These are phyloP conservation scores for Danio tinwini DNA, from an alignment of 2,797 vertebrate genomes.

Conservation along the genomic window DNA sequence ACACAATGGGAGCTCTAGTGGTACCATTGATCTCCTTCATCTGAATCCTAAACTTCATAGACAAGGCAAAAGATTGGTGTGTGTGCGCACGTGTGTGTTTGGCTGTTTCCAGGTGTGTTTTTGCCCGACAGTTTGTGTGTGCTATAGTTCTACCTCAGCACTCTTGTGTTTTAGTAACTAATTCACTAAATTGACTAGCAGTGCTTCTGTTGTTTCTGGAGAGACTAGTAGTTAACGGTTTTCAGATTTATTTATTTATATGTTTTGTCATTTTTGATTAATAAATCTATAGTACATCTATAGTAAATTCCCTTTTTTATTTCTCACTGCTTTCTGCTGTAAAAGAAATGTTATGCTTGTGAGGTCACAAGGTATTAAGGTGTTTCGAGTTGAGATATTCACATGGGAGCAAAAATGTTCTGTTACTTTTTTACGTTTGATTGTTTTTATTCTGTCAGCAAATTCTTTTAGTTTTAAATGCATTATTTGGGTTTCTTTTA, in stretches of 20 bases:
- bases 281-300: slow-evolving; percentile 1
- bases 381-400: slow-evolving; percentile 4
- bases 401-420: neutral
- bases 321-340: slow-evolving; percentile 11
- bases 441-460: neutral
- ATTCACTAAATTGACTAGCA: slow-evolving; percentile 30
- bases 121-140: slow-evolving; percentile 28
- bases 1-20: neutral
- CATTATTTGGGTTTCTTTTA: slow-evolving; percentile 14
- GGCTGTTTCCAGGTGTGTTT: slow-evolving; percentile 32
- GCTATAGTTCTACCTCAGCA: slow-evolving; percentile 56
- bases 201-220: slow-evolving; percentile 19
- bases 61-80: slow-evolving; percentile 15
- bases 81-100: slow-evolving; percentile 17
- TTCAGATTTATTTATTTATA: slow-evolving; percentile 29
- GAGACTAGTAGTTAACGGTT: slow-evolving; percentile 1
- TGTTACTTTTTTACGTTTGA: neutral
- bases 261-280: neutral
- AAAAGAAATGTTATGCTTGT: neutral
- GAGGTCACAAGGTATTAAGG: neutral
- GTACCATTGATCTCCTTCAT: neutral
- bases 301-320: slow-evolving; percentile 2
- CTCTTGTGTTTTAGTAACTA: slow-evolving; percentile 44
- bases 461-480: neutral
- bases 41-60: neutral